phyloP scores from a whole-genome alignment of 1,140 invertebrate species.

The Formica exsecta region DNA sequence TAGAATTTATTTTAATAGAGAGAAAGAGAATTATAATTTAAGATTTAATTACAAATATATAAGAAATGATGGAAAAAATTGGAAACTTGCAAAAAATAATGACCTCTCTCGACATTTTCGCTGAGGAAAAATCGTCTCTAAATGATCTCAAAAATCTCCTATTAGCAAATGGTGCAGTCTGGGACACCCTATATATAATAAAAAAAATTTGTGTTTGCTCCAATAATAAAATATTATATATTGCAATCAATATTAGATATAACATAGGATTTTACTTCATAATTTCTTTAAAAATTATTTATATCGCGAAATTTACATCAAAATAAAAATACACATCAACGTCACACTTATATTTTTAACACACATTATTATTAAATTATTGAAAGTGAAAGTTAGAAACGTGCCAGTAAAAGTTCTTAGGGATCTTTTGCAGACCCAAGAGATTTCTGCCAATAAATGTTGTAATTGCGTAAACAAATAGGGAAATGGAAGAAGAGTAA shows the following conservation, averaged over 20 bases:
- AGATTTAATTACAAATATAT: too few relatives aligned
- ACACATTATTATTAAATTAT: not conserved
- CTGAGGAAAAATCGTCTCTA: too few relatives aligned
- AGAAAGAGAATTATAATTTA: too few relatives aligned
- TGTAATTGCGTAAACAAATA: constrained; percentile 11
- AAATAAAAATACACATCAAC: not conserved
- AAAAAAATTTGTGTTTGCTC: not conserved
- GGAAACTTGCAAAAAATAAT: too few relatives aligned
- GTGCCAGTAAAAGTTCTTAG: not conserved
- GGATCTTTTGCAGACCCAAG: not conserved
- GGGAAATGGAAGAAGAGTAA: constrained; percentile 42
- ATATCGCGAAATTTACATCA: not conserved
- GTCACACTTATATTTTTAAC: not conserved
- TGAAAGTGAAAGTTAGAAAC: not conserved
- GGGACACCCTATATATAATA: not conserved
- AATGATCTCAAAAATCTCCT: too few relatives aligned
- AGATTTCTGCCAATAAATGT: constrained; percentile 9
- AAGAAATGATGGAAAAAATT: too few relatives aligned
- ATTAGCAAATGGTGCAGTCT: too few relatives aligned
- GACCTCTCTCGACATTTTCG: too few relatives aligned
- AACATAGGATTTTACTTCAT: not conserved
- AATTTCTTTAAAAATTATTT: not conserved
- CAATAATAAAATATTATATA: not conserved
- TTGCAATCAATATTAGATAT: not conserved
- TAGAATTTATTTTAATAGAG: too few relatives aligned